Conservation (phyloP, 2,888 invertebrate species). For the Sicus ferrugineus region DNA sequence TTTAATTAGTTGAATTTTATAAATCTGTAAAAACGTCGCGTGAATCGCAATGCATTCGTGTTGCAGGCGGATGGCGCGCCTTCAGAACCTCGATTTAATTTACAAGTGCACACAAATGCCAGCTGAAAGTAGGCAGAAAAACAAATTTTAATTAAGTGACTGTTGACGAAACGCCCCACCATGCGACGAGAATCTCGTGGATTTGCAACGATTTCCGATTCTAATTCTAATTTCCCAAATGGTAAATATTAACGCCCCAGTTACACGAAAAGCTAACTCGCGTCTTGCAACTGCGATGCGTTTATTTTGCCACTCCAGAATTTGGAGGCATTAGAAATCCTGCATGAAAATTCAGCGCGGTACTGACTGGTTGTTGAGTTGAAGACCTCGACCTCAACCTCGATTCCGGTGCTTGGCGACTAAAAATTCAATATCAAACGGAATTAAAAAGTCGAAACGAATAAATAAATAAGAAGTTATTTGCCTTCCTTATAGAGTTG, state of each 20-base stretch:
- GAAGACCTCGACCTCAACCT: too few species aligned
- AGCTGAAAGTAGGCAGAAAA: neutral
- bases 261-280: constrained; percentile 21
- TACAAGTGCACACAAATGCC: neutral
- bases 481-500: too few species aligned
- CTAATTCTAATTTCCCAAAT: constrained; percentile 21
- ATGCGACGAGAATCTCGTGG: neutral
- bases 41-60: neutral
- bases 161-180: neutral
- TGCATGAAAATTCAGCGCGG: too few species aligned
- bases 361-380: too few species aligned
- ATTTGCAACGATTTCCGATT: constrained; percentile 8
- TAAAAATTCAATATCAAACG: too few species aligned
- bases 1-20: constrained; percentile 22
- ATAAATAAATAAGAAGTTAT: too few species aligned
- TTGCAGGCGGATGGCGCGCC: neutral
- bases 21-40: neutral
- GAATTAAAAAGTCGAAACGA: too few species aligned
- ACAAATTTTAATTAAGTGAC: neutral
- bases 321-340: too few species aligned
- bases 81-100: neutral
- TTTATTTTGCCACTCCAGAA: too few species aligned
- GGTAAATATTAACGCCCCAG: constrained; percentile 32
- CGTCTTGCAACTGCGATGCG: neutral
- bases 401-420: too few species aligned